Percentiles rank a stretch among this genome's conserved stretches.
Conservation (phyloP, 2,113 vertebrate species). For the Serinus canaria region DNA sequence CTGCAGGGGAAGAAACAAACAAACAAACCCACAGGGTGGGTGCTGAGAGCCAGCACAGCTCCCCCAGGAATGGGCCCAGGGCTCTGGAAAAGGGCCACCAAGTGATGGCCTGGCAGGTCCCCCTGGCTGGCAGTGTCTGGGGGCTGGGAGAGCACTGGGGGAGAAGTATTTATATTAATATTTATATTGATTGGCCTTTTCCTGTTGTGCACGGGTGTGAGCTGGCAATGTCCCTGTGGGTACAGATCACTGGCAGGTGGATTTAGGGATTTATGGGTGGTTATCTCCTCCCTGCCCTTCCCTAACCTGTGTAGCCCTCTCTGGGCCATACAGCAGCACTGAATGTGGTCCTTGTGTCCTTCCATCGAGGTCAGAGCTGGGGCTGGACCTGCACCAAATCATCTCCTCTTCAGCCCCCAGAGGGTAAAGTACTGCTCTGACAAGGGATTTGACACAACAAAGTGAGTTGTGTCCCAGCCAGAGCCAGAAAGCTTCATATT, state of each 20-base stretch:
- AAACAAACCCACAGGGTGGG: neutral
- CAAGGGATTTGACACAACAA: neutral
- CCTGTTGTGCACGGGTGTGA: neutral
- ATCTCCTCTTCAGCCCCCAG: neutral
- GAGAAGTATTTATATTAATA: neutral
- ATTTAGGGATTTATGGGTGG: neutral
- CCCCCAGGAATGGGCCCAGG: neutral
- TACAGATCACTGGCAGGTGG: neutral
- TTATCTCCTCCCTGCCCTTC: neutral
- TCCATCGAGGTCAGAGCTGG: rapidly evolving
- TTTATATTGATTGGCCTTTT: neutral
- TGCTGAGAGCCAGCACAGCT: neutral
- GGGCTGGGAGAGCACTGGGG: neutral
- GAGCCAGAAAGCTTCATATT: neutral
- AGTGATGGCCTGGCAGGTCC: neutral
- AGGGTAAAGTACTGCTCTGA: neutral
- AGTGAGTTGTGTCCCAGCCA: neutral
- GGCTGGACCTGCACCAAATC: neutral
- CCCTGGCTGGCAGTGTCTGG: neutral
- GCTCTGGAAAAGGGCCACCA: neutral
- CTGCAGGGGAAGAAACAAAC: neutral
- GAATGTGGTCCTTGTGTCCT: neutral
- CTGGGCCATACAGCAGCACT: rapidly evolving
- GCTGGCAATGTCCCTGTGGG: neutral
- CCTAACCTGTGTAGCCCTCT: neutral